Percentiles rank a stretch among this genome's conserved stretches.
These are phyloP conservation scores for Parapristionchus giblindavisi DNA, from an alignment of 2,888 invertebrate species.

Conservation along the genomic window DNA sequence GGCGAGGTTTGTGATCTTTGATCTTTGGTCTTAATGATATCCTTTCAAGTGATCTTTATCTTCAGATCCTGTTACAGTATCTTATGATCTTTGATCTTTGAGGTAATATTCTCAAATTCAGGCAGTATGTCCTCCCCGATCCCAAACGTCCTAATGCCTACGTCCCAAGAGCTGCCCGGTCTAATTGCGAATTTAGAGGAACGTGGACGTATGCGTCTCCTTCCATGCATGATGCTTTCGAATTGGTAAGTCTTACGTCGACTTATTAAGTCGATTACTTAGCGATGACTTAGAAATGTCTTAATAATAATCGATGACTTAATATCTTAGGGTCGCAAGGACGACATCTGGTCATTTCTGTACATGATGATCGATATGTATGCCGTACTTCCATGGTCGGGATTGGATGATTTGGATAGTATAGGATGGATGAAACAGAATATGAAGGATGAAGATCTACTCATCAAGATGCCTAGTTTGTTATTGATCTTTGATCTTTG, in stretches of 20 bases:
- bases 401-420: slow-evolving; percentile 26
- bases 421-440: slow-evolving; percentile 40
- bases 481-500: no score
- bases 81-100: slow-evolving; percentile 22
- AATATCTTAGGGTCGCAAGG: slow-evolving; percentile 41
- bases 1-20: no score
- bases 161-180: slow-evolving; percentile 25
- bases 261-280: neutral
- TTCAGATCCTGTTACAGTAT: no score
- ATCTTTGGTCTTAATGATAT: no score
- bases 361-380: slow-evolving; percentile 30
- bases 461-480: slow-evolving; percentile 44
- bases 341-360: slow-evolving; percentile 18
- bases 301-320: neutral
- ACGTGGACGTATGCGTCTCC: slow-evolving; percentile 48
- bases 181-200: slow-evolving; percentile 48
- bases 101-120: no score
- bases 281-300: neutral
- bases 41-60: no score
- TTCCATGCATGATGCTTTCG: slow-evolving; percentile 44
- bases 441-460: slow-evolving; percentile 42
- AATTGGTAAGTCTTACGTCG: slow-evolving; percentile 40
- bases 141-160: neutral
- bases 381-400: slow-evolving; percentile 4
- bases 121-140: neutral